Evolutionary conservation across 2,797 vertebrate species (phyloP), one percentile per base, ranked within the genome.

Genomic region (Rhinophrynus dorsalis): DNA sequence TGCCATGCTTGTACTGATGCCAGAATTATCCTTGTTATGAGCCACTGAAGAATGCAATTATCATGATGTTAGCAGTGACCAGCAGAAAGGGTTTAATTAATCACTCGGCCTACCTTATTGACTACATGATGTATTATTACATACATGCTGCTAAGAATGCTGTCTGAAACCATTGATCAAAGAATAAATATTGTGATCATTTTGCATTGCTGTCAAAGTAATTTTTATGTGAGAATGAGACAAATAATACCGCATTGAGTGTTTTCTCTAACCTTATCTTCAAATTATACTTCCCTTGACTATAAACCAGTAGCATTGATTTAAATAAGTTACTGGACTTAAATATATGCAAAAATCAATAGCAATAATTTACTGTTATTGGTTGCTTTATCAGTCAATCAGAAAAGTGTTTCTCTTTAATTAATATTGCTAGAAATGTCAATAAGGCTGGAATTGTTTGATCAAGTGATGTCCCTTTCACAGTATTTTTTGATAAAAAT

Each of bases 361-460:
- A 56, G 24, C 5, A 29, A 68, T 84, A 82, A 86, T 90, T 85
- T 81, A 85, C 86, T 82, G 68, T 78, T 82, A 83, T 85, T 75
- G 82, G 76, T 75, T 84, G 80, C 78, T 88, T 89, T 84, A 85
- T 85, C 80, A 82, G 78, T 84, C 80, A 80, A 78, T 85, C 84
- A 81, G 81, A 78, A 85, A 83, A 88, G 84, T 82, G 82, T 76
- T 92, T 91, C 84, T 88, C 86, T 89, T 91, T 91, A 91, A 92
- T 92, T 91, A 91, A 89, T 90, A 88, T 90, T 87, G 88, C 86
- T 88, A 88, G 84, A 89, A 89, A 82, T 92, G 88, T 81, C 90
- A 82, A 84, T 88, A 83, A 70, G 78, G 76, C 81, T 68, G 50
- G 82, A 75, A 76, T 79, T 77, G 50, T 82, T 86, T 90, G 89